Evolutionary conservation across 2,113 vertebrate species (phyloP), one percentile per base, ranked within the genome.

Genomic region (Oryzias melastigma): DNA sequence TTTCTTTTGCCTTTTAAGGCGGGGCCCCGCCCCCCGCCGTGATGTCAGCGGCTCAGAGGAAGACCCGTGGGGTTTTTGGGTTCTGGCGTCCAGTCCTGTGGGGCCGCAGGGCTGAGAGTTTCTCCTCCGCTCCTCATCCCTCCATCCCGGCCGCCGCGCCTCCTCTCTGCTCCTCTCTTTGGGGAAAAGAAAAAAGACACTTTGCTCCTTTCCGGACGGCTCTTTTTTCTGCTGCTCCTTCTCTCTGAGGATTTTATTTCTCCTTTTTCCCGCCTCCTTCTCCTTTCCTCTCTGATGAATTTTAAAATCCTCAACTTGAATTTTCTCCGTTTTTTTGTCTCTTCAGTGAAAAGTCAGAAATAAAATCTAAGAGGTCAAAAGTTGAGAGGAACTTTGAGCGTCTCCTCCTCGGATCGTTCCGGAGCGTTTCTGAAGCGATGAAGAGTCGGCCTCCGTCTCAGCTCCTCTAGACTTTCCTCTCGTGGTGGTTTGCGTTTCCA

Each of bases 51-150:
- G 73, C 73, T 75, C 0, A 19, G 72, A 83, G 85, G 79, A 82
- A 82, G 81, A 82, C 81, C 81, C 83, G 81, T 84, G 86, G 86
- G 86, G 75, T 84, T 85, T 88, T 81, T 74, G 81, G 85, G 74
- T 85, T 81, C 62, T 73, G 70, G 74, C 79, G 73, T 82, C 77
- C 81, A 85, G 85, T 87, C 85, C 85, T 85, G 85, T 71, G 85
- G 85, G 85, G 81, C 83, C 85, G 65, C 83, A 65, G 80, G 83
- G 80, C 83, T 86, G 83, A 79, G 79, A 87, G 81, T 85, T 82
- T 73, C 77, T 84, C 72, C 62, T 80, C 62, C n/a, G 62, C 75
- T 75, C 62, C 58, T 81, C 83, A 83, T 81, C 80, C 77, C 81
- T 80, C 78, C 78, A 71, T 87, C 82, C 52, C n/a, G 44, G 19